Conservation (phyloP, 2,888 invertebrate genomes). For the Pedicia rivosa region DNA sequence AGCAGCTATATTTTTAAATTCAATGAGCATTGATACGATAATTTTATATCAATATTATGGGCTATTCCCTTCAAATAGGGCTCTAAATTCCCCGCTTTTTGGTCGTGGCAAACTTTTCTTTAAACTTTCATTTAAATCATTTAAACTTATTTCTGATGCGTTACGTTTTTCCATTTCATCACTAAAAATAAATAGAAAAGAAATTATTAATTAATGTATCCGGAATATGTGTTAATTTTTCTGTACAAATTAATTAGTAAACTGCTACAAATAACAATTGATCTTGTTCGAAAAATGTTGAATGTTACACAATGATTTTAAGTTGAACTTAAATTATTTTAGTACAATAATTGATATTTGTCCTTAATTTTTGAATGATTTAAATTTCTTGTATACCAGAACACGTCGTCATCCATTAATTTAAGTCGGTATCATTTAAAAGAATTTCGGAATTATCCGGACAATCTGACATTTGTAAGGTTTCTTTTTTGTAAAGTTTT, state of each 20-base stretch:
- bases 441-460: too few species aligned
- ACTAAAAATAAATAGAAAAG: slow-evolving; percentile 19
- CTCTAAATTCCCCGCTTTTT: slow-evolving; percentile 31
- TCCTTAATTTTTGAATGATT: too few species aligned
- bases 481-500: too few species aligned
- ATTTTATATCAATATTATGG: slow-evolving; percentile 21
- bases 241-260: not conserved
- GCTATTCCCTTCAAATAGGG: slow-evolving; percentile 31
- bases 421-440: too few species aligned
- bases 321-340: too few species aligned
- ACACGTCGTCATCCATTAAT: too few species aligned
- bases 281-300: too few species aligned
- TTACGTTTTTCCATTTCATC: slow-evolving; percentile 29
- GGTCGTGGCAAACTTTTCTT: slow-evolving; percentile 30
- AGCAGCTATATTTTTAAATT: slow-evolving; percentile 5
- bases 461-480: too few species aligned
- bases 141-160: slow-evolving; percentile 29
- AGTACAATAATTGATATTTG: too few species aligned
- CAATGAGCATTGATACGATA: not conserved
- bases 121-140: slow-evolving; percentile 29
- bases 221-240: not conserved
- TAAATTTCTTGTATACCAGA: too few species aligned
- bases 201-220: not conserved
- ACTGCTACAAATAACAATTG: too few species aligned
- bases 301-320: too few species aligned